phyloP scores from a whole-genome alignment of 2,888 invertebrate genomes.

The Opisthograptis luteolata region DNA sequence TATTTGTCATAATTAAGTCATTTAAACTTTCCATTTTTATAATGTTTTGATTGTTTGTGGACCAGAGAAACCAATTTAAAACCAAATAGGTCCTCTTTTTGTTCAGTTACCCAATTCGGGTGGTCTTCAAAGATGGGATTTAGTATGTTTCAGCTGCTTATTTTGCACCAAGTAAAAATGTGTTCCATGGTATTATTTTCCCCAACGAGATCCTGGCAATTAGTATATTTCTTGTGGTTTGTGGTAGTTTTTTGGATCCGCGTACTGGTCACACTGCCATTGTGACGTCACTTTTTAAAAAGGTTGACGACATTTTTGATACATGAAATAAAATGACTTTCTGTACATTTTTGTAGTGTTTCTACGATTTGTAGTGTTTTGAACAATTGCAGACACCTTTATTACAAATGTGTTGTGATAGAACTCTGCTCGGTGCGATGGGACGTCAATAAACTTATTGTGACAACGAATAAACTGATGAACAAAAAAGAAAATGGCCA shows the following conservation, averaged over 20 bases:
- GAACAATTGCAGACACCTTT: constrained; percentile 57
- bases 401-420: constrained; percentile 67
- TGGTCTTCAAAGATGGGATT: too few species aligned
- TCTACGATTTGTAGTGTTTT: constrained; percentile 63
- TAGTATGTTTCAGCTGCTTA: too few species aligned
- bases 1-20: too few species aligned
- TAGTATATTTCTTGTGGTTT: background rate
- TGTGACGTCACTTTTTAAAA: constrained; percentile 75
- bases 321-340: constrained; percentile 71
- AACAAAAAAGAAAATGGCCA: constrained; percentile 79
- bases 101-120: too few species aligned
- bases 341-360: constrained; percentile 66
- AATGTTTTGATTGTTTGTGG: too few species aligned
- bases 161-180: too few species aligned
- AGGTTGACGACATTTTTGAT: constrained; percentile 75
- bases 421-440: constrained; percentile 68
- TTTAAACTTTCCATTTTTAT: too few species aligned
- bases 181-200: too few species aligned
- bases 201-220: too few species aligned
- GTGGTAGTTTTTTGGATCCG: constrained; percentile 28
- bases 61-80: too few species aligned
- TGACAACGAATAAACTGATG: constrained; percentile 77
- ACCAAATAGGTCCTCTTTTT: too few species aligned
- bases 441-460: constrained; percentile 64
- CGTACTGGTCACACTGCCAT: constrained; percentile 67